These are phyloP conservation scores for Onychostruthus taczanowskii DNA, from an alignment of 2,113 vertebrate species.

Conservation along the genomic window DNA sequence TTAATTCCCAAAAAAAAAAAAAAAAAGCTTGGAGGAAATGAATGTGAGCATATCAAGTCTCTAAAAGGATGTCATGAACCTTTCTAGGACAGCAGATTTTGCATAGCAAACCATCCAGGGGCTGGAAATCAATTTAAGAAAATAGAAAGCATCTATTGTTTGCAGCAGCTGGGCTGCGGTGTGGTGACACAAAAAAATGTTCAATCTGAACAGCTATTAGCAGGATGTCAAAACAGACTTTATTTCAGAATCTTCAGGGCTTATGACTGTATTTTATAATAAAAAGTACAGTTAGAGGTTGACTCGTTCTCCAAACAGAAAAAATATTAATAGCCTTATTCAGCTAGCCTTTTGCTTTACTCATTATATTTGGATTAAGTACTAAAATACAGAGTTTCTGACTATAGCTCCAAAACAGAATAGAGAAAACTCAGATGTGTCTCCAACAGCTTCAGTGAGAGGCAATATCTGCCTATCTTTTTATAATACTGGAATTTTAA, in stretches of 20 bases:
- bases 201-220: constrained; percentile 6
- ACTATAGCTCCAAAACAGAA: neutral
- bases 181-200: neutral
- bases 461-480: neutral
- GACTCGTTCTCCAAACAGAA: constrained; percentile 17
- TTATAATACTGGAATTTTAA: neutral
- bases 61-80: neutral
- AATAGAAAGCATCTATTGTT: neutral
- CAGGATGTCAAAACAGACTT: neutral
- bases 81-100: neutral
- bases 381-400: neutral
- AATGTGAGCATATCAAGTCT: neutral
- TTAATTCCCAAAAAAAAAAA: constrained; percentile 48
- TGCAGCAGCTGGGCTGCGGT: neutral
- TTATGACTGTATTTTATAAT: neutral
- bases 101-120: neutral
- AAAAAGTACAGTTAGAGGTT: constrained; percentile 27
- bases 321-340: neutral
- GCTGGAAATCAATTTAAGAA: constrained; percentile 33
- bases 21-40: constrained; percentile 37
- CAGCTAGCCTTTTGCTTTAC: neutral
- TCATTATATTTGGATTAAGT: constrained; percentile 6
- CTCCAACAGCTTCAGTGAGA: neutral
- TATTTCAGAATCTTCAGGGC: constrained; percentile 28
- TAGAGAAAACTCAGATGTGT: neutral